These are phyloP conservation scores for Cervus canadensis DNA, from an alignment of 2,113 vertebrate species.

Conservation along the genomic window DNA sequence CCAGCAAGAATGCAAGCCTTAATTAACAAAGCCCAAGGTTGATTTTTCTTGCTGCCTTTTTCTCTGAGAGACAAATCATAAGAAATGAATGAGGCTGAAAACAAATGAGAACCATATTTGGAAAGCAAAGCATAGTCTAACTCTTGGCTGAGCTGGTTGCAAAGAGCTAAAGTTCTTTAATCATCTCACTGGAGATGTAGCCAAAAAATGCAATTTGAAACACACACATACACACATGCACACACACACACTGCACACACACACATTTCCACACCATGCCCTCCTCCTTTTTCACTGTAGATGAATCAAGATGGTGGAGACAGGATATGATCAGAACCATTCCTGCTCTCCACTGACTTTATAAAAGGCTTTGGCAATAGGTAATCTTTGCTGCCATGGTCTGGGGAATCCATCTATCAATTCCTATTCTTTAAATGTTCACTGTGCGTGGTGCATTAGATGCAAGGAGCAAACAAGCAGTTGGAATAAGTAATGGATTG, in stretches of 20 bases:
- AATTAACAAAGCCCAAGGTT: slow-evolving; percentile 69
- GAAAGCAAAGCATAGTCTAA: slow-evolving; percentile 55
- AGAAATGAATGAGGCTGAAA: slow-evolving; percentile 71
- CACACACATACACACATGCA: not conserved
- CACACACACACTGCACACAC: not conserved
- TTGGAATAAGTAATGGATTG: not conserved
- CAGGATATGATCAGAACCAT: slow-evolving; percentile 69
- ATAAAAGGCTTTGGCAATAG: slow-evolving; percentile 41
- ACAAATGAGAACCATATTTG: slow-evolving; percentile 76
- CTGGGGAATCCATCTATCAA: slow-evolving; percentile 41
- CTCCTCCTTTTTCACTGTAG: slow-evolving; percentile 56
- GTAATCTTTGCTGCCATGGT: not conserved
- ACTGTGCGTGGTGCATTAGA: not conserved
- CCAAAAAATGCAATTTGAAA: slow-evolving; percentile 68
- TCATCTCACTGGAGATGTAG: slow-evolving; percentile 70
- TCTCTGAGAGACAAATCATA: slow-evolving; percentile 74
- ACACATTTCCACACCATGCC: slow-evolving; percentile 16
- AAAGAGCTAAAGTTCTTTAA: slow-evolving; percentile 73
- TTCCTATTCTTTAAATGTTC: slow-evolving; percentile 11
- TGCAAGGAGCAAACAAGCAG: not conserved
- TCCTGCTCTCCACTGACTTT: slow-evolving; percentile 39
- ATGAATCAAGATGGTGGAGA: slow-evolving; percentile 73
- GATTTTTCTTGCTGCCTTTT: slow-evolving; percentile 71
- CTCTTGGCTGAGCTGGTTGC: slow-evolving; percentile 60
- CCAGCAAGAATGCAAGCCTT: slow-evolving; percentile 63